Conservation (phyloP, 1,140 invertebrate genomes). For the Nomia melanderi region DNA sequence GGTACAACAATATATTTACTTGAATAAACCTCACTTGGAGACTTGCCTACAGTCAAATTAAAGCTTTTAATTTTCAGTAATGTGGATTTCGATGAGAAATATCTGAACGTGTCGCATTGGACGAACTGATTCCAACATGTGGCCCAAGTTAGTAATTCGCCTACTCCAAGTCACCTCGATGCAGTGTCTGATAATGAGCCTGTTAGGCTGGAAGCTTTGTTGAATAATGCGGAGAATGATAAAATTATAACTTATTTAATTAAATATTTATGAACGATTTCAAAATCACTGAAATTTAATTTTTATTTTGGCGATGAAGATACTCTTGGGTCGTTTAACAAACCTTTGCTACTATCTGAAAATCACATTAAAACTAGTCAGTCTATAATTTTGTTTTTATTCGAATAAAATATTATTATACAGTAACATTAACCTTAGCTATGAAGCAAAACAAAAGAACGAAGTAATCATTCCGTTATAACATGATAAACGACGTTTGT, state of each 20-base stretch:
- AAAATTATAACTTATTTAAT: too few species aligned
- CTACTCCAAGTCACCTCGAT: not conserved
- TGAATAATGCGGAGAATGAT: not conserved
- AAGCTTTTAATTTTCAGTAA: not conserved
- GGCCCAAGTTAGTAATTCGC: not conserved
- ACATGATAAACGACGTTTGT: not conserved
- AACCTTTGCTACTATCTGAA: too few species aligned
- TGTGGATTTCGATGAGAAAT: not conserved
- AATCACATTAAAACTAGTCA: too few species aligned
- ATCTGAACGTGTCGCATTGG: not conserved
- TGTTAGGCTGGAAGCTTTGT: not conserved
- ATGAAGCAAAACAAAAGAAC: too few species aligned
- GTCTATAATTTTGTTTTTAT: too few species aligned
- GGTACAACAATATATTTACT: not conserved
- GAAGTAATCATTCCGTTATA: not conserved
- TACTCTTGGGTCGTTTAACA: too few species aligned
- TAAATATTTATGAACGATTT: too few species aligned
- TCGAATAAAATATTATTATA: too few species aligned
- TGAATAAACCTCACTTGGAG: not conserved
- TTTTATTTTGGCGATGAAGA: not conserved
- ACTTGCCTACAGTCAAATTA: not conserved
- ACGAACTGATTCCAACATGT: slow-evolving; percentile 16
- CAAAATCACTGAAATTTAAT: not conserved
- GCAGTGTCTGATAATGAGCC: not conserved
- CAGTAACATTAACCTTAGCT: too few species aligned